Evolutionary conservation across 53 echinoderm and acorn worm genomes (phyloP), one percentile per base, ranked within the genome.

Genomic region (Stichopus horrens): DNA sequence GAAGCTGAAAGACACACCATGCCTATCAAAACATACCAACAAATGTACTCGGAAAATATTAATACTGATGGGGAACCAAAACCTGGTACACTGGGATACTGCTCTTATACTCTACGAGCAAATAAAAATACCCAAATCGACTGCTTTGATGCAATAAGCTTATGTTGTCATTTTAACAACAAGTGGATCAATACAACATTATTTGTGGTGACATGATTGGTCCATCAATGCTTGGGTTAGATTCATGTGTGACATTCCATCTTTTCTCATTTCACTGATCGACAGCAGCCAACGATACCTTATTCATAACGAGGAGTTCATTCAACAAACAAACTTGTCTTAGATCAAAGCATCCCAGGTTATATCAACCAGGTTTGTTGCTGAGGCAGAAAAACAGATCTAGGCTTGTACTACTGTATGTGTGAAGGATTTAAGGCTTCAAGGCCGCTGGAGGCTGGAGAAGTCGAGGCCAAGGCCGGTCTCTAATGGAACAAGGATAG

Each of bases 221-320:
- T 2, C 74, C 86, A 55, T 54, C 86, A 86, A 74, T 86, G 13
- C 21, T 86, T 21, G 86, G 74, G 10, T 22, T 86, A 52, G 51
- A 53, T 10, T 55, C 74, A 16, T 86, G 55, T 21, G 13, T 11
- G 21, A 23, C 53, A 74, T 18, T 86, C 16, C 52, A 74, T 9
- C 23, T 86, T 2, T 20, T 86, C 11, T 54, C 86, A 22, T 19
- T 86, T 16, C 74, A 86, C 55, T 86, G 74, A 53, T 18, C 53
- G 5, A 74, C 74, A 0, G 21, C n/a, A 9, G 57, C 7, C 8
- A 10, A 4, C 20, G 9, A 7, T 90, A 83, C 56, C 93, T 85
- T 76, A 53, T 85, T 6, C 93, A 11, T 22, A 88, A 88, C 18
- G 93, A 90, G 4, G 58, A 84, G 10, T 93, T 90, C 76, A 75